phyloP scores from a whole-genome alignment of 2,113 vertebrate genomes.

The Anoura caudifer region DNA sequence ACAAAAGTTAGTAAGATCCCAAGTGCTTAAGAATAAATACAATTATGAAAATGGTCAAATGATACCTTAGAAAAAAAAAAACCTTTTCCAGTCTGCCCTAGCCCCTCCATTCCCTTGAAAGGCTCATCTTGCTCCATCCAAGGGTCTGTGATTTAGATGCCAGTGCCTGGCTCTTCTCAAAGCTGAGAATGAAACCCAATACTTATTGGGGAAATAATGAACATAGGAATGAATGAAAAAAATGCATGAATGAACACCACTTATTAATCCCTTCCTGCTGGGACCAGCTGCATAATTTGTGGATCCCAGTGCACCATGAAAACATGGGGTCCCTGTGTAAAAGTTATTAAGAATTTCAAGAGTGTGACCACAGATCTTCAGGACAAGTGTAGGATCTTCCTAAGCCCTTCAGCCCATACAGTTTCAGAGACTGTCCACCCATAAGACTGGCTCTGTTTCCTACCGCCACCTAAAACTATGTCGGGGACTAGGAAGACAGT shows the following conservation, averaged over 20 bases:
- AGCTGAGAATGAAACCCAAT: not conserved
- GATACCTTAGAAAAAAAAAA: conserved; percentile 38
- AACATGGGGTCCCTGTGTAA: not conserved
- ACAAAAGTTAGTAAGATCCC: conserved; percentile 65
- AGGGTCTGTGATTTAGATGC: not conserved
- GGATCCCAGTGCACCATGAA: not conserved
- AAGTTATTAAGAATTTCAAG: not conserved
- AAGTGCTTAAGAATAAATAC: conserved; percentile 65
- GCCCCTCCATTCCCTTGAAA: not conserved
- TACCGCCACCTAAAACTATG: not conserved
- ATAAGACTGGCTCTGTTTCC: not conserved
- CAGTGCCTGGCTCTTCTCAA: not conserved
- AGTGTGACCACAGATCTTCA: not conserved
- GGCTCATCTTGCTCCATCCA: not conserved
- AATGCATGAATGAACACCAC: not conserved
- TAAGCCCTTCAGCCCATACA: not conserved
- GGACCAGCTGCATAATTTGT: not conserved
- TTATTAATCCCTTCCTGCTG: not conserved
- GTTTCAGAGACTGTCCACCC: not conserved
- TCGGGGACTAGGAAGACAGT: not conserved
- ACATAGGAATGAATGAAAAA: not conserved
- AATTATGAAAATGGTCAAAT: conserved; percentile 48
- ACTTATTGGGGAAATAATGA: not conserved
- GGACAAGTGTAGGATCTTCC: not conserved
- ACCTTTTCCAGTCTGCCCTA: not conserved